Evolutionary conservation across 2,888 invertebrate genomes (phyloP), one percentile per base, ranked within the genome.

Genomic region (Acanthococcus lagerstroemiae): DNA sequence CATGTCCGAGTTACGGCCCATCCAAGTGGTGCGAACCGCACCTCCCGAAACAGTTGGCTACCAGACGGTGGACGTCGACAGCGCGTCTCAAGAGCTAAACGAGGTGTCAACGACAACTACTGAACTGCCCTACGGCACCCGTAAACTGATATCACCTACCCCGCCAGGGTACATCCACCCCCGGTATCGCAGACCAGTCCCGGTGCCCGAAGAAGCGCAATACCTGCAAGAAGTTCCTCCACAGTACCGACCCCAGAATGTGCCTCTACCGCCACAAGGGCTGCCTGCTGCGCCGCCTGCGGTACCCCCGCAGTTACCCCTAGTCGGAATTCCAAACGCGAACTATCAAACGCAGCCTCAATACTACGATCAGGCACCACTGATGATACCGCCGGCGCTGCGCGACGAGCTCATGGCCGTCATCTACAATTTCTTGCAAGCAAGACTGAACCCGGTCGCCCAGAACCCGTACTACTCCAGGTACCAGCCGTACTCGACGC

Each of bases 371-470:
- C 55, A 66, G 27, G 55, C 37, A 44, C 57, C 66, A 1, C 21
- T 22, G 15, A 50, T 50, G 52, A 55, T 56, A 21, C 55, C 68
- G 26, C 46, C 26, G 4, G 26, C 55, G 6, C 69, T 73, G 4
- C 68, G 73, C 52, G 72, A 72, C 50, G 72, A 72, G 27, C 70
- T 72, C 15, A 72, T 72, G 72, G 72, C 72, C 45, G 72, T 72
- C 55, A 68, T 73, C 22, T 55, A 71, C 17, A 70, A 71, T 25
- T 72, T 71, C 52, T 68, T 72, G 24, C 72, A 72, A 60, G 52
- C 60, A 22, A 54, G 50, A 61, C 37, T 61, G 17, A 44, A 46
- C 24, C 46, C 58, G 1, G 9, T 25, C 0, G 26, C 52, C 7
- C 12, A 7, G 5, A 26, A 48, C n/a, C 56, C 55, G 0, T 66